These are phyloP conservation scores for Triplophysa bombifrons DNA, from an alignment of 2,797 vertebrate species.

Conservation along the genomic window DNA sequence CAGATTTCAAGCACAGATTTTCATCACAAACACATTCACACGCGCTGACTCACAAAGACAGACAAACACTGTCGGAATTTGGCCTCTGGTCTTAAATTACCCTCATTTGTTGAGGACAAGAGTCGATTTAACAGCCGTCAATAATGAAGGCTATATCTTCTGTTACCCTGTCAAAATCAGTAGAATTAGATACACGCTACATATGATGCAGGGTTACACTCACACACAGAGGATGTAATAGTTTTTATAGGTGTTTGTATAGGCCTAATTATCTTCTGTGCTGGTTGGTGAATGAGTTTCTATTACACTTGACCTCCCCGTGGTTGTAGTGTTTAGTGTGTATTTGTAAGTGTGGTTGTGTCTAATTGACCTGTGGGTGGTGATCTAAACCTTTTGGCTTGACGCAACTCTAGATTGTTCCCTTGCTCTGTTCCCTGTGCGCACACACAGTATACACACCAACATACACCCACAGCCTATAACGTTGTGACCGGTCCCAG, in stretches of 20 bases:
- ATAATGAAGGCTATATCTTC: slow-evolving; percentile 60
- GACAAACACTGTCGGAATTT: slow-evolving; percentile 8
- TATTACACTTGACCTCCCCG: slow-evolving; percentile 41
- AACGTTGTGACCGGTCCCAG: slow-evolving; percentile 75
- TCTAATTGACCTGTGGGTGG: slow-evolving; percentile 29
- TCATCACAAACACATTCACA: background rate
- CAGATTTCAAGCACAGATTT: slow-evolving; percentile 15
- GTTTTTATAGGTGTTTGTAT: background rate
- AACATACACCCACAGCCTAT: slow-evolving; percentile 27
- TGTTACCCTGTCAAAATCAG: slow-evolving; percentile 67
- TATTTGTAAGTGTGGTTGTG: background rate
- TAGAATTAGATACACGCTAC: slow-evolving; percentile 42
- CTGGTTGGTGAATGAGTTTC: slow-evolving; percentile 44
- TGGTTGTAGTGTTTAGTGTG: slow-evolving; percentile 20
- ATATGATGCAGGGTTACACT: background rate
- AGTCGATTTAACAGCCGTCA: slow-evolving; percentile 64
- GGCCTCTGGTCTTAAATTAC: slow-evolving; percentile 58
- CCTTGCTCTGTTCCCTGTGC: slow-evolving; percentile 1
- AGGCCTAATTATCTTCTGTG: slow-evolving; percentile 8
- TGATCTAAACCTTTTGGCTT: slow-evolving; percentile 32
- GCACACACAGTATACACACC: slow-evolving; percentile 47
- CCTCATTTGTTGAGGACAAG: slow-evolving; percentile 50
- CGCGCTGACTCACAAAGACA: slow-evolving; percentile 17
- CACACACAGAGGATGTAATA: background rate
- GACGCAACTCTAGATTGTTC: slow-evolving; percentile 14